Conservation (phyloP, 2,113 vertebrate genomes). For the Petrocephalus microphthalmus region DNA sequence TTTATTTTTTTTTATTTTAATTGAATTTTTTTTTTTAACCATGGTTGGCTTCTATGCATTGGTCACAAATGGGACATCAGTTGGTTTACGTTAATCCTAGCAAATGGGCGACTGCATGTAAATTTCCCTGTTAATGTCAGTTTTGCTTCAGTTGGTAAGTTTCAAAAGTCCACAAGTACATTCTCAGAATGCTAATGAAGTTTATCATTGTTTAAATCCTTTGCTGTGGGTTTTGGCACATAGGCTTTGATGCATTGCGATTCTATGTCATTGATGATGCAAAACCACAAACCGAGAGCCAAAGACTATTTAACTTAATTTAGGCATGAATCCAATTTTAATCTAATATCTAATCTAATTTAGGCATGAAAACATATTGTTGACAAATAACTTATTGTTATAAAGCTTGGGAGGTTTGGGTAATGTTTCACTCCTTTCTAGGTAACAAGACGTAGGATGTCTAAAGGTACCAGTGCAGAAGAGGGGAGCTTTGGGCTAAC, state of each 20-base stretch:
- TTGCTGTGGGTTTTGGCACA: background rate
- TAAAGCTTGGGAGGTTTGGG: background rate
- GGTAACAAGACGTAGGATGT: background rate
- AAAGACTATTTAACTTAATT: background rate
- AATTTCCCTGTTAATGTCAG: background rate
- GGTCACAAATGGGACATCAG: background rate
- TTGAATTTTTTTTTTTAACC: background rate
- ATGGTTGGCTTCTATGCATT: too few species aligned
- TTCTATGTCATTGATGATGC: background rate
- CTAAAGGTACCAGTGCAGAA: background rate
- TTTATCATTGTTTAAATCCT: background rate
- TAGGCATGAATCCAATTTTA: background rate
- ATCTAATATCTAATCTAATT: background rate
- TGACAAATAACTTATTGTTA: background rate
- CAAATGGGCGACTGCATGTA: background rate
- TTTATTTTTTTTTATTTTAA: background rate
- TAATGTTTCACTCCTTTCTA: background rate
- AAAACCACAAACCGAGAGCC: background rate
- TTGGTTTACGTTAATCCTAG: background rate
- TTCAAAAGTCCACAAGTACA: background rate
- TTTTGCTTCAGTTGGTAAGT: background rate
- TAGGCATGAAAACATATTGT: background rate
- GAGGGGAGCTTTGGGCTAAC: background rate
- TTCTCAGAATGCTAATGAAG: background rate
- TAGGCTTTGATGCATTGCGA: background rate